Base-by-base conservation (phyloP, 2,797 vertebrate species). In the Erpetoichthys calabaricus region DNA sequence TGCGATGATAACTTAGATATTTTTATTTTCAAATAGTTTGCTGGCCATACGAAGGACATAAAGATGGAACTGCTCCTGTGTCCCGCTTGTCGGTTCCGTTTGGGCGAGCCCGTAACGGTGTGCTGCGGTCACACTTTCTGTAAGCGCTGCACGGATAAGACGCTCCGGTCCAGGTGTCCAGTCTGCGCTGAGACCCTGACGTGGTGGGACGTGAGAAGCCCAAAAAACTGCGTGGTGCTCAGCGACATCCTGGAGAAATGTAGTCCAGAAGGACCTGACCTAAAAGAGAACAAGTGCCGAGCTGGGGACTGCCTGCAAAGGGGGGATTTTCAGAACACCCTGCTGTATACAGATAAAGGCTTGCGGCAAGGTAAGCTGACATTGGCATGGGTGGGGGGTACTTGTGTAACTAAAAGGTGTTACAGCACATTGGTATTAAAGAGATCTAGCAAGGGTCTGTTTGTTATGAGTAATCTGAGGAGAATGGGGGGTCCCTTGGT, bases 51-150 rank as follows among this genome's bases (percentile, higher is more conserved):
- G n/a, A n/a, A n/a, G n/a, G n/a, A n/a, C n/a, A n/a, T 52, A 10
- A 55, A 51, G 45, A 86, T 84, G 86, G 89, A 91, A 5, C 47
- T 83, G 43, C 74, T 91, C 67, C 78, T 80, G 60, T 94, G 91
- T 59, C 89, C 88, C 1, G 62, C 74, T 9, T 94, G 91, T 44
- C 75, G 70, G 59, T 76, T 84, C 59, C 69, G 84, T 3, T 81
- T 94, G 69, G 78, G 77, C 70, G 87, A 91, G 62, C 89, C 91
- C 47, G 82, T 89, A 66, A 91, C 89, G n/a, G 65, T 86, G 67
- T 68, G 75, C 3, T 94, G 91, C 73, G 91, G 91, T 0, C 90
- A 93, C 73, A 82, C 89, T 5, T 86, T 89, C 63, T 94, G 91
- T 72, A 78, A 81, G 58, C 64, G 81, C 6, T 94, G 91, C 70